Conservation (phyloP, 1,140 invertebrate species). For the Zaprionus camerounensis region DNA sequence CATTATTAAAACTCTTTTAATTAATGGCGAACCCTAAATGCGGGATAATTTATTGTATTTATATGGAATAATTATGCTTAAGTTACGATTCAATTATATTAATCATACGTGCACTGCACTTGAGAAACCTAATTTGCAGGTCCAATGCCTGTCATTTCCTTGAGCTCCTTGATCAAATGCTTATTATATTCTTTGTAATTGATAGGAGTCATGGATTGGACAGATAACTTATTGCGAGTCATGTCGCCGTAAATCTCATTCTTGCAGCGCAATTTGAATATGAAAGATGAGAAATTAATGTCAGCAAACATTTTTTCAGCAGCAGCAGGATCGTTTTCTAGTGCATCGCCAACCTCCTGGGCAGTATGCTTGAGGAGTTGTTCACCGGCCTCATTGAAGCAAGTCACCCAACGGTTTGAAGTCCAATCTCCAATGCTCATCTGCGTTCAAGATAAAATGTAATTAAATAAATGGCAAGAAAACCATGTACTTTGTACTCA, state of each 20-base stretch:
- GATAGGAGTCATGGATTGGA: slow-evolving; percentile 88
- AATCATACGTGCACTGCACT: slow-evolving; percentile 34
- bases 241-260: slow-evolving; percentile 97
- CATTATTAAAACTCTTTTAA: too few relatives aligned
- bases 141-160: slow-evolving; percentile 86
- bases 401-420: slow-evolving; percentile 93
- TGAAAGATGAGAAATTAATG: slow-evolving; percentile 91
- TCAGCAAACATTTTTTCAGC: slow-evolving; percentile 88
- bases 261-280: slow-evolving; percentile 93
- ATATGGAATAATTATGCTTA: slow-evolving; percentile 18
- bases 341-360: slow-evolving; percentile 90
- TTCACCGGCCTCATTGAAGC: slow-evolving; percentile 95
- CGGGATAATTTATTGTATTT: slow-evolving; percentile 13
- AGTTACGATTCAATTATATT: slow-evolving; percentile 7
- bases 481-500: slow-evolving; percentile 86
- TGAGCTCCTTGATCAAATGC: slow-evolving; percentile 88
- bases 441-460: slow-evolving; percentile 79
- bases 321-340: slow-evolving; percentile 87
- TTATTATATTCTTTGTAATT: slow-evolving; percentile 91
- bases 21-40: neutral
- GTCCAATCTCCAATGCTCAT: slow-evolving; percentile 92
- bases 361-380: slow-evolving; percentile 90
- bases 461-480: neutral
- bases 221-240: slow-evolving; percentile 90
- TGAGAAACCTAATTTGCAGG: slow-evolving; percentile 45